Evolutionary conservation across 2,888 invertebrate species (phyloP), one percentile per base, ranked within the genome.

Genomic region (Epinotia nisella): DNA sequence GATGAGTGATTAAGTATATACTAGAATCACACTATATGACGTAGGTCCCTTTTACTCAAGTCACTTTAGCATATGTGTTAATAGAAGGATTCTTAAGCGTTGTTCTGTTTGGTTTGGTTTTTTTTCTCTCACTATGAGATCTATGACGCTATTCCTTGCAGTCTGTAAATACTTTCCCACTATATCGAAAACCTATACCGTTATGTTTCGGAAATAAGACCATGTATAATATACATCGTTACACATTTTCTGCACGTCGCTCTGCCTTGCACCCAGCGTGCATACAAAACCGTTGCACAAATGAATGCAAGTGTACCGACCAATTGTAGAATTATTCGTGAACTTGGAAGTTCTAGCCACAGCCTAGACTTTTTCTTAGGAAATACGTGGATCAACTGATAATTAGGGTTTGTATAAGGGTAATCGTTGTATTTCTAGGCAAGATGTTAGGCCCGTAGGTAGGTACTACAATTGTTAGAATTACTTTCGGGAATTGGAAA

Each of bases 271-370:
- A 77, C 78, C 78, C 77, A 78, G 71, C 66, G 76, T 79, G 87
- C 87, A 86, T 87, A 87, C 84, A 78, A 78, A 86, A 83, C 72
- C 78, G 75, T 77, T 82, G 83, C 82, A 83, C 77, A 78, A 81
- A 82, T 82, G 81, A 82, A 87, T 86, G 84, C 84, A 83, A 85
- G 80, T 85, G 83, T 84, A 84, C 80, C 82, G 78, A 79, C 78
- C 80, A 81, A 83, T 84, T 78, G 85, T 82, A 79, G 85, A 88
- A 87, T 87, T 84, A 87, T 86, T 88, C 83, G 86, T 87, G 82
- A 82, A 80, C 81, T 78, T 55, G 35, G 51, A 53, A 60, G 49
- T 60, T 24, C 61, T 62, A 69, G 56, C 55, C 49, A 15, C 39
- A 66, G 69, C 41, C 67, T 73, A 68, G 59, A 76, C 74, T 29